phyloP scores from a whole-genome alignment of 1,140 invertebrate species.

The Saxidomus purpurata region DNA sequence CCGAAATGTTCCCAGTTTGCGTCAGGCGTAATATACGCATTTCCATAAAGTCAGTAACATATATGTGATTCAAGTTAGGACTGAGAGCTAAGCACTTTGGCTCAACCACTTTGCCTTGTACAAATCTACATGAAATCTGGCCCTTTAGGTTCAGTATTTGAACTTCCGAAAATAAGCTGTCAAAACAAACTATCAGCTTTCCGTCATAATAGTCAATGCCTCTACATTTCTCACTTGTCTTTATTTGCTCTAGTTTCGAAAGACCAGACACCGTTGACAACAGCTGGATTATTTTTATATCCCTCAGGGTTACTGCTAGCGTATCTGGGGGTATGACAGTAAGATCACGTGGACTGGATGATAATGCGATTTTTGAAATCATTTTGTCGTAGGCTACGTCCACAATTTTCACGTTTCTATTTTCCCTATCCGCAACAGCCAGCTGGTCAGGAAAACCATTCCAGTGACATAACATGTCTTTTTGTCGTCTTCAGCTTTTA shows the following conservation, averaged over 20 bases:
- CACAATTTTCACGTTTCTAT: conserved; percentile 4
- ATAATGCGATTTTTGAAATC: background rate
- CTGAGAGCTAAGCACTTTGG: background rate
- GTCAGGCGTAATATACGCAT: background rate
- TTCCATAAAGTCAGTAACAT: background rate
- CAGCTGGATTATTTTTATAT: background rate
- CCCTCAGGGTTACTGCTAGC: background rate
- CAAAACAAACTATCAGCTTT: background rate
- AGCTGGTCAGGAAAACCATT: background rate
- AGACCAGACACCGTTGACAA: background rate
- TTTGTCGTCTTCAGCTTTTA: background rate
- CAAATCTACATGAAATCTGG: background rate
- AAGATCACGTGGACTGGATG: background rate
- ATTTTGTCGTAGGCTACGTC: background rate
- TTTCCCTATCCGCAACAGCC: background rate
- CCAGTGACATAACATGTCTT: background rate
- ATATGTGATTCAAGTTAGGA: background rate
- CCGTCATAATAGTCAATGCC: background rate
- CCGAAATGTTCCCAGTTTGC: background rate
- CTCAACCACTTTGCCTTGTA: background rate
- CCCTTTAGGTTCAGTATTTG: background rate
- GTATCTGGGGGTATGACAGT: background rate
- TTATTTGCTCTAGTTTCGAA: background rate
- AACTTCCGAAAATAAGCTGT: background rate
- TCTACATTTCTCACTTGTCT: background rate